A percentile compares a stretch with the other conserved stretches of the same genome.
Evolutionary conservation across 2,888 invertebrate genomes (phyloP).

Genomic region (Argynnis bischoffii): DNA sequence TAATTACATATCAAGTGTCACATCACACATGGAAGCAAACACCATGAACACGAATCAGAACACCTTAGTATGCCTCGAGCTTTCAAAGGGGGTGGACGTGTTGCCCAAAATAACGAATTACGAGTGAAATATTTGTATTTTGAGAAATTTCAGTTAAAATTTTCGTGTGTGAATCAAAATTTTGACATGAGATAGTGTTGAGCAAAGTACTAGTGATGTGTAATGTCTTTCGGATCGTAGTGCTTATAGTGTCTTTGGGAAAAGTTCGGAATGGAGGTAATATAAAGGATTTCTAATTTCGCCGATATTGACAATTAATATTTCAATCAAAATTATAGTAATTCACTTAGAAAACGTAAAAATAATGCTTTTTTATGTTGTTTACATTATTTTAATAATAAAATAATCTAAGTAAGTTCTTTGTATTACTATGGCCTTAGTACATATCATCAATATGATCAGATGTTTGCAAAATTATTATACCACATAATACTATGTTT

Average conservation of each 20-base stretch:
- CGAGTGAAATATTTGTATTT: conserved; percentile 21
- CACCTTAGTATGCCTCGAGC: conserved; percentile 55
- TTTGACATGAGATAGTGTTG: conserved; percentile 26
- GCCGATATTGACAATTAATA: no score
- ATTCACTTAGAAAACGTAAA: no score
- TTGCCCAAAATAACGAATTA: conserved; percentile 26
- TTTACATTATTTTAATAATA: no score
- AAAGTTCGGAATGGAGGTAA: conserved; percentile 69
- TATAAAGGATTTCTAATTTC: conserved; percentile 8
- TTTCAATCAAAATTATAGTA: no score
- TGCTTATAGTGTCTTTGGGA: conserved; percentile 56
- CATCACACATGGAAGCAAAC: conserved; percentile 28
- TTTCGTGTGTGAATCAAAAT: not conserved
- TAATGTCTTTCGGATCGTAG: conserved; percentile 55
- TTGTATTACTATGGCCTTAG: no score
- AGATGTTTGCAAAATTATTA: no score
- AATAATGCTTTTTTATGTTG: no score
- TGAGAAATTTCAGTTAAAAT: not conserved
- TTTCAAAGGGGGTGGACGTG: conserved; percentile 38
- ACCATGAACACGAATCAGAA: conserved; percentile 35
- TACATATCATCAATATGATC: no score
- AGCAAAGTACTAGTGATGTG: conserved; percentile 58
- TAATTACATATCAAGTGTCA: conserved; percentile 22
- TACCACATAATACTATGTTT: no score
- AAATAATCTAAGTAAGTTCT: no score